phyloP scores from a whole-genome alignment of 2,888 invertebrate genomes.

The Microctonus aethiopoides region DNA sequence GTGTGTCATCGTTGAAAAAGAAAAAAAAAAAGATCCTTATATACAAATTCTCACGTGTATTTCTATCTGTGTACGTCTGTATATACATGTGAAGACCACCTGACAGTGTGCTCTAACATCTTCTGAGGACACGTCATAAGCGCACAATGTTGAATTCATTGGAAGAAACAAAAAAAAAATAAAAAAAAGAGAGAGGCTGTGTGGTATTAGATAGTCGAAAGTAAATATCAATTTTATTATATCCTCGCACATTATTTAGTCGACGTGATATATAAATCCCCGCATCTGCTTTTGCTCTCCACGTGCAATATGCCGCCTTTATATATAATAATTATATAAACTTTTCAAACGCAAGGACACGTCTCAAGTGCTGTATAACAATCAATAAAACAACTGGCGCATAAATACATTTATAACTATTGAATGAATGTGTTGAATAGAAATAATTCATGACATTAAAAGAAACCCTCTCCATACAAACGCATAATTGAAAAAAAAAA shows the following conservation, averaged over 20 bases:
- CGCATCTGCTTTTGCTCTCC: conserved; percentile 14
- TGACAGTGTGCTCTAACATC: background rate
- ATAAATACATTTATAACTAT: background rate
- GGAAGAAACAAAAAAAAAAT: too few relatives aligned
- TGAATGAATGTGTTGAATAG: background rate
- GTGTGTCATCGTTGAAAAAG: conserved; percentile 7
- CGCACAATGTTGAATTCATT: too few relatives aligned
- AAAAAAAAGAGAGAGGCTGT: background rate
- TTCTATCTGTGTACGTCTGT: background rate
- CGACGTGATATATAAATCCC: background rate
- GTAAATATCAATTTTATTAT: background rate
- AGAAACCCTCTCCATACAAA: background rate
- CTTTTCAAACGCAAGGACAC: conserved; percentile 11
- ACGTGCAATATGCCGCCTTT: background rate
- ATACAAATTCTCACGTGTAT: background rate
- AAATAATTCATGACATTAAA: background rate
- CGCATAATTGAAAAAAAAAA: background rate
- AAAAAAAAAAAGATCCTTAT: background rate
- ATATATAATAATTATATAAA: background rate
- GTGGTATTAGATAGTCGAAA: background rate
- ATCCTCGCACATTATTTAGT: background rate
- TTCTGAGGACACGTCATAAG: background rate
- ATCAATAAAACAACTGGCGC: background rate
- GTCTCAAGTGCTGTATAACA: conserved; percentile 3
- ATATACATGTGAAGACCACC: too few relatives aligned